These are phyloP conservation scores for Caenorhabditis zanzibari DNA, from an alignment of 2,888 invertebrate species.

Conservation along the genomic window DNA sequence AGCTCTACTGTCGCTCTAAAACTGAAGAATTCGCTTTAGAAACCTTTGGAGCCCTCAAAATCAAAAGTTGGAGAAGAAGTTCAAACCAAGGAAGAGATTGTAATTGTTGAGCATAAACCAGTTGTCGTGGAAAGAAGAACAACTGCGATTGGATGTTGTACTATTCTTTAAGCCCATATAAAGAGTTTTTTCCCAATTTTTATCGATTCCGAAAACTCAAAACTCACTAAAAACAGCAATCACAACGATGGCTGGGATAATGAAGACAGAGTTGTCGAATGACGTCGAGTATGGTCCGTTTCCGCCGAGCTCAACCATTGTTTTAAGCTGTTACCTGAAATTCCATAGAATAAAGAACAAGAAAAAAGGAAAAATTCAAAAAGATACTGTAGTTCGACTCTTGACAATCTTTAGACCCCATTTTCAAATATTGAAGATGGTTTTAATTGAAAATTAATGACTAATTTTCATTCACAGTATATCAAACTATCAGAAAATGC, in stretches of 20 bases:
- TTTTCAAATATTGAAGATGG: not conserved
- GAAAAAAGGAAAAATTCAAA: not conserved
- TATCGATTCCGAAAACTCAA: not conserved
- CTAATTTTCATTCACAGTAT: not conserved
- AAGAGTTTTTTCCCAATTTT: not conserved
- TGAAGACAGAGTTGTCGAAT: constrained; percentile 92
- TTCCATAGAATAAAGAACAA: not conserved
- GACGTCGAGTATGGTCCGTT: constrained; percentile 73
- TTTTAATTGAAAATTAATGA: not conserved
- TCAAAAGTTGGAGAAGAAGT: not conserved
- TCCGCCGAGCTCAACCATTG: constrained; percentile 76
- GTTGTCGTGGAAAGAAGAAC: constrained; percentile 4
- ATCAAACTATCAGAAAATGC: constrained; percentile 3
- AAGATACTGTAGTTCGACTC: constrained; percentile 16
- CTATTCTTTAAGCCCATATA: constrained; percentile 8
- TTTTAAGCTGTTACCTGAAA: constrained; percentile 12
- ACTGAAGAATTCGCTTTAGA: not conserved
- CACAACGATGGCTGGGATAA: constrained; percentile 91
- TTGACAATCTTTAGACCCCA: not conserved
- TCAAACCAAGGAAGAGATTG: constrained; percentile 7
- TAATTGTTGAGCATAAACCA: constrained; percentile 22
- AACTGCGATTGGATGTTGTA: constrained; percentile 6
- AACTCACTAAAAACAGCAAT: constrained; percentile 89
- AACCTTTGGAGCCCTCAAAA: not conserved
- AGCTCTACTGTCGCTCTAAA: not conserved